Evolutionary conservation across 2,797 vertebrate species (phyloP).

Genomic region (Gymnothorax javanicus): DNA sequence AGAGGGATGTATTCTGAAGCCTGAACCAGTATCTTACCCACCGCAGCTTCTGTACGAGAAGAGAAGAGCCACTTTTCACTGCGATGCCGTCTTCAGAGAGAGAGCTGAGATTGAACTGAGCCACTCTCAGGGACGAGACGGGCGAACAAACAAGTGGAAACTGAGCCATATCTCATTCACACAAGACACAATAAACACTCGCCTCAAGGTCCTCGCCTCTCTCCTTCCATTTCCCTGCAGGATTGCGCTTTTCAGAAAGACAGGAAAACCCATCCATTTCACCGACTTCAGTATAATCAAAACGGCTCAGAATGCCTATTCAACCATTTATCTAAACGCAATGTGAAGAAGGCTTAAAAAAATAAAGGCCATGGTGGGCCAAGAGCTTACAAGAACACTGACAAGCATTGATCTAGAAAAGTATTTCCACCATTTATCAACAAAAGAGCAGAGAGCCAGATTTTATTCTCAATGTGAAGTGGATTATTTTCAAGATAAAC

Average conservation of each 20-base stretch:
- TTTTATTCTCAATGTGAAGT: not conserved
- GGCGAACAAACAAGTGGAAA: not conserved
- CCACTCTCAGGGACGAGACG: not conserved
- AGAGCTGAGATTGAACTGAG: not conserved
- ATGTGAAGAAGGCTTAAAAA: not conserved
- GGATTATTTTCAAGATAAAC: not conserved
- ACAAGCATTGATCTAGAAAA: not conserved
- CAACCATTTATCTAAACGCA: conserved; percentile 4
- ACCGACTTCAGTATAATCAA: not conserved
- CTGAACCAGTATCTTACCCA: conserved; percentile 76
- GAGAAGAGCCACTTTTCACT: not conserved
- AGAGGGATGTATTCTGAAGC: conserved; percentile 70
- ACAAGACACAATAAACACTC: not conserved
- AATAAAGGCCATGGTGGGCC: not conserved
- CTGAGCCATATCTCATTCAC: not conserved
- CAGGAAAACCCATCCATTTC: conserved; percentile 13
- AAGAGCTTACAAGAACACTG: not conserved
- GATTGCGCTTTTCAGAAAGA: not conserved
- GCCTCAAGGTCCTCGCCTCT: not conserved
- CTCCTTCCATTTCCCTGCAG: not conserved
- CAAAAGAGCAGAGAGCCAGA: not conserved
- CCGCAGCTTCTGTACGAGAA: conserved; percentile 9
- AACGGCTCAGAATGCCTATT: too few relatives aligned
- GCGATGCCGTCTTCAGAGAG: not conserved
- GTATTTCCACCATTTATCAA: not conserved